Evolutionary conservation across 2,888 invertebrate species (phyloP), one percentile per base, ranked within the genome.

Genomic region (Himalopsyche kuldschensis): DNA sequence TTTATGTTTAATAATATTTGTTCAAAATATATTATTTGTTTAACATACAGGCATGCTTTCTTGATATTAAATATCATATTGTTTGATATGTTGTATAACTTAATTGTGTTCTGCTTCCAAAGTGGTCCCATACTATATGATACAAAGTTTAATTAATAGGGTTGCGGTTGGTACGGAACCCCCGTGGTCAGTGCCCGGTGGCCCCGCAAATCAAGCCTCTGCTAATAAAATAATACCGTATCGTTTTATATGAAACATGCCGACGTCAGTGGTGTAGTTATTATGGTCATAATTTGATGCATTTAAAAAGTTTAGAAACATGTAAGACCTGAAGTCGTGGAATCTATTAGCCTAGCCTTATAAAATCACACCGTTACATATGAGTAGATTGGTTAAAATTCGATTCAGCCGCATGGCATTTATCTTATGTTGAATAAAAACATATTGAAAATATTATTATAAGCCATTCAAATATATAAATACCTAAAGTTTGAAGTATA

Each of bases 171-270:
- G 82, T 77, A 55, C 75, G 78, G 81, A 69, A 79, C 84, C 83
- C 86, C 85, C 75, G 85, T 75, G 75, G 86, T 63, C 63, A 77
- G 63, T 81, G 48, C 82, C 82, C 82, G 86, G 86, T 86, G 86
- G 86, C 81, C 85, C 47, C 69, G 80, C 84, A 80, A 80, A 80
- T 85, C 85, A 80, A 79, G 55, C 81, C 79, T 79, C 63, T 82
- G 79, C 81, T 83, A 85, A 83, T 83, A 81, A 81, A 46, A 78
- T 63, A 75, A 48, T 81, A 47, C 76, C 81, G 76, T 81, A 81
- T 81, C 48, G 81, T 75, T 75, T 47, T 48, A 75, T 30, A 55
- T 55, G 55, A 55, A 55, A 55, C 55, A 55, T 55, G 55, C 55
- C 55, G 55, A 55, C 55, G 55, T 55, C 30, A 75, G 6, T 75